Percentiles rank a stretch among this genome's conserved stretches.
Conservation (phyloP, 2,888 invertebrate species). For the Lamellibrachia columna region DNA sequence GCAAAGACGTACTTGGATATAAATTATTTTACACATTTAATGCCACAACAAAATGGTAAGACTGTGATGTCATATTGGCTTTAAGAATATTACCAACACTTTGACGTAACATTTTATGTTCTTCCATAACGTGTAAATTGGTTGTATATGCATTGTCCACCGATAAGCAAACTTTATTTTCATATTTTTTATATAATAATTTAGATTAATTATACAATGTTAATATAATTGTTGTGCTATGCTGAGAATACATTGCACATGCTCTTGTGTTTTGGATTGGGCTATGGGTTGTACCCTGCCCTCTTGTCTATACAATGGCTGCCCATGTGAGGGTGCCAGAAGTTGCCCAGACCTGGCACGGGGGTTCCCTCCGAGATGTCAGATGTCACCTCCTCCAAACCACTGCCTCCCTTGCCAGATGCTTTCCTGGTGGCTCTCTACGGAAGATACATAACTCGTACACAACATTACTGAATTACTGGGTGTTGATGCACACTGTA, state of each 20-base stretch:
- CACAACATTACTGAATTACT: neutral
- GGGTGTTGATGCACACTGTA: neutral
- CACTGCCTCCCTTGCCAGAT: constrained; percentile 7
- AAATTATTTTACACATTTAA: too few relatives aligned
- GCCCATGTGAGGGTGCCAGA: neutral
- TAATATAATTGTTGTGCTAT: neutral
- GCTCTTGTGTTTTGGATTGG: too few relatives aligned
- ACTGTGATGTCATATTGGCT: too few relatives aligned
- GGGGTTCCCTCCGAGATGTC: constrained; percentile 36
- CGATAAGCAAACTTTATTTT: too few relatives aligned
- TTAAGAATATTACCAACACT: too few relatives aligned
- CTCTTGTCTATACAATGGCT: neutral
- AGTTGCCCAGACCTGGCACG: constrained; percentile 32
- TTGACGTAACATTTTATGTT: too few relatives aligned
- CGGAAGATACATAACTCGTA: neutral
- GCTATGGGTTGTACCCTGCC: too few relatives aligned
- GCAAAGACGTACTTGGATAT: too few relatives aligned
- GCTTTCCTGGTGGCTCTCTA: neutral
- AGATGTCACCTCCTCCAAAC: constrained; percentile 23
- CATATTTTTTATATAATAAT: neutral
- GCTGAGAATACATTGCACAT: neutral
- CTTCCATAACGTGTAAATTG: too few relatives aligned
- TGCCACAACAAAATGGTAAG: too few relatives aligned
- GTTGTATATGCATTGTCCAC: too few relatives aligned
- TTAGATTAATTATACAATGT: neutral